Conservation (phyloP, 2,797 vertebrate genomes). For the Danio jaintianensis region DNA sequence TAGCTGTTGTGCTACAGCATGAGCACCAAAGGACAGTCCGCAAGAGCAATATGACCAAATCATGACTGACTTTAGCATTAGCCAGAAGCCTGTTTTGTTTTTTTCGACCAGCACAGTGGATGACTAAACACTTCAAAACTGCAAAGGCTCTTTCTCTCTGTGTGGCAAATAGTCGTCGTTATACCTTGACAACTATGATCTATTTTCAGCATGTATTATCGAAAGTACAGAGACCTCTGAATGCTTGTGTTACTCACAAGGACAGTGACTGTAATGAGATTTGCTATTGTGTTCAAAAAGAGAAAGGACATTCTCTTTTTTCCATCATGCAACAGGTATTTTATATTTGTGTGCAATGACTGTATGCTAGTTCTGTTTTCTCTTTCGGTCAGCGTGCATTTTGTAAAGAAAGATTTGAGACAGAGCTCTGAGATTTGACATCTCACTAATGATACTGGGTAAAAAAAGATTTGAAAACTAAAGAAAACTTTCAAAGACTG, state of each 20-base stretch:
- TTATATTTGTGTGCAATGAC: background rate
- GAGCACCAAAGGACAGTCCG: conserved; percentile 7
- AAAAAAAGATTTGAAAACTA: background rate
- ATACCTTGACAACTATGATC: background rate
- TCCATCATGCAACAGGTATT: background rate
- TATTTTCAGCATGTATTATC: conserved; percentile 21
- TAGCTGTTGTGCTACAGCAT: background rate
- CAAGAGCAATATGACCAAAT: conserved; percentile 16
- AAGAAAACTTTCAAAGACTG: background rate
- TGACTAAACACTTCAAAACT: background rate
- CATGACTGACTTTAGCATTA: conserved; percentile 7
- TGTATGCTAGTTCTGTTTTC: background rate
- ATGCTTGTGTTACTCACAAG: conserved; percentile 6
- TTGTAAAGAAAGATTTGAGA: background rate
- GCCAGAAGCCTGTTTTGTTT: background rate
- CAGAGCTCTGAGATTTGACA: background rate
- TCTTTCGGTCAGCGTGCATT: background rate
- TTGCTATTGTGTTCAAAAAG: conserved; percentile 15
- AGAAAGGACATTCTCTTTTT: conserved; percentile 4
- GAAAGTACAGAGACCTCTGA: background rate
- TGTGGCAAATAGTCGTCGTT: background rate
- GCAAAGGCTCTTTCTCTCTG: background rate
- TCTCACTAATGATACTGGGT: background rate
- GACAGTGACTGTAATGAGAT: conserved; percentile 27
- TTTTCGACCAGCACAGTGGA: background rate